Evolutionary conservation across 1,140 invertebrate genomes (phyloP), one percentile per base, ranked within the genome.

Genomic region (Cryptotermes secundus): DNA sequence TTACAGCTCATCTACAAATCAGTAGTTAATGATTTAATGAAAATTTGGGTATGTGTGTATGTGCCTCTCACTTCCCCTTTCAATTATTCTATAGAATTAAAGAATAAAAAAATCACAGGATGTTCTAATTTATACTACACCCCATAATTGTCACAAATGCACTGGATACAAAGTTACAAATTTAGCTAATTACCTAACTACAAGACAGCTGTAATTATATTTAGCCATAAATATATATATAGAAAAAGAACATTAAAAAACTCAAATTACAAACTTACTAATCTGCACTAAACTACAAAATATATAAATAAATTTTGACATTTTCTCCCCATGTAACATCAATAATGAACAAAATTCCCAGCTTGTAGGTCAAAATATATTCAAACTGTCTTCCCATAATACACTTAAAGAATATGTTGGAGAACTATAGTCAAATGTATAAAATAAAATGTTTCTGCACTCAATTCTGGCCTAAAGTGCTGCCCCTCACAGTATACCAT

Each of bases 171-270:
- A 72, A 72, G 6, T 72, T 31, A n/a, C 9, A 72, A 72, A 31
- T 59, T 72, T 72, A 31, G 59, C 59, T 72, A 72, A 72, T 31
- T 2, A 72, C 59, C 59, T 72, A 72, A n/a, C 26, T 72, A 72
- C 53, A 59, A 72, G 53, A 45, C 38, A 82, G 45, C 26, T 82
- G 45, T 45, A 82, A 36, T 45, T 45, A n/a, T 38, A 38, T 82
- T 81, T 45, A 45, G 22, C 38, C 36, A 82, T 82, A 82, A 82
- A 82, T 82, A 82, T 38, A n/a, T n/a, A 35, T 36, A n/a, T 24
- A n/a, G 38, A 49, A 82, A 82, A 82, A 81, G 42, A 31, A 45
- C n/a, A 82, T 45, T 82, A 82, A 82, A 80, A 82, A 82, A 82
- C 81, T 31, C 42, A 82, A 53, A 82, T 31, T 45, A 82, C 34